These are phyloP conservation scores for Palaemon carinicauda DNA, from an alignment of 1,140 invertebrate species.

Conservation along the genomic window DNA sequence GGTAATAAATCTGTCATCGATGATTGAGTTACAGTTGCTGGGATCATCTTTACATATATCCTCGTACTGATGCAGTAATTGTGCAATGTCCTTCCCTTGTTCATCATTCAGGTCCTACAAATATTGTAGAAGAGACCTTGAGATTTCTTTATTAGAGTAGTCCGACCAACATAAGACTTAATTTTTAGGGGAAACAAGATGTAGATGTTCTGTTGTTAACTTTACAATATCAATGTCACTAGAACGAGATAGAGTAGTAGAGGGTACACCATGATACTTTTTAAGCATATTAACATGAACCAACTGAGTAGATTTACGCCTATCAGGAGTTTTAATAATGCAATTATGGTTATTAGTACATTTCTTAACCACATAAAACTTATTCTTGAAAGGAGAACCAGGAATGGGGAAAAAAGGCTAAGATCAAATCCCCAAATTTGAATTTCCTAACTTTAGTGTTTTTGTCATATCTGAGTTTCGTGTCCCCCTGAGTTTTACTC, in stretches of 20 bases:
- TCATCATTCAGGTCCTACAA: not conserved
- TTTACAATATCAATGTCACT: not conserved
- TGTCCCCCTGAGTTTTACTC: not conserved
- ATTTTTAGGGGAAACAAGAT: not conserved
- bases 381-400: not conserved
- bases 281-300: not conserved
- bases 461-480: not conserved
- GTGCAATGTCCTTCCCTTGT: not conserved
- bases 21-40: not conserved
- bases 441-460: not conserved
- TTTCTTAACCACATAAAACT: not conserved
- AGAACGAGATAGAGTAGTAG: no score
- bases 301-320: not conserved
- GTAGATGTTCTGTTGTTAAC: not conserved
- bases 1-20: not conserved
- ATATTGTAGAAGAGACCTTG: not conserved
- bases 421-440: not conserved
- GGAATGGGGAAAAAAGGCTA: not conserved
- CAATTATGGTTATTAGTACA: not conserved
- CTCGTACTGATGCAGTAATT: not conserved
- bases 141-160: no score
- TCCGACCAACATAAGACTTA: no score
- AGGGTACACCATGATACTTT: not conserved
- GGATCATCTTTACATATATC: not conserved
- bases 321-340: not conserved